Percentiles rank a stretch among this genome's conserved stretches.
Conservation (phyloP, 2,797 vertebrate species). For the Lepus townsendii region DNA sequence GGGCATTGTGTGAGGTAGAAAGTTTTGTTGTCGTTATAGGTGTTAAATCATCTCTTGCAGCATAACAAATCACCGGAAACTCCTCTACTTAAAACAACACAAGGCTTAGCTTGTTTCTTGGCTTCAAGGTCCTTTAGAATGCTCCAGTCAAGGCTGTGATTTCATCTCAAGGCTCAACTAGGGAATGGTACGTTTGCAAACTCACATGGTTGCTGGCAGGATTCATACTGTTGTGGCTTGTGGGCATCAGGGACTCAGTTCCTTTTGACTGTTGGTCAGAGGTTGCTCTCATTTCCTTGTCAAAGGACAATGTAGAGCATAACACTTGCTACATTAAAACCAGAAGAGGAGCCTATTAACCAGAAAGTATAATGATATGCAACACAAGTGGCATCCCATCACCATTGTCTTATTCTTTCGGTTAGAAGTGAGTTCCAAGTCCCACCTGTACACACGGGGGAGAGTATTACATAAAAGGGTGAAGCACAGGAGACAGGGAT, state of each 20-base stretch:
- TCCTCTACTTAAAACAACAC: background rate
- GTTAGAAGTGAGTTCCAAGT: background rate
- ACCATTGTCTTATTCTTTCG: background rate
- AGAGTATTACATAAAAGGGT: background rate
- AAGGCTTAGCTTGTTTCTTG: background rate
- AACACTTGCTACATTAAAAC: background rate
- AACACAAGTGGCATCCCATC: background rate
- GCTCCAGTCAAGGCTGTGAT: too few species aligned
- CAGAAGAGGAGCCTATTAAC: background rate
- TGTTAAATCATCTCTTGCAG: background rate
- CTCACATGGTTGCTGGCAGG: background rate
- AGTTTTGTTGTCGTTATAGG: background rate
- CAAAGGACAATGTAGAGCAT: background rate
- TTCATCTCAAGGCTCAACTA: background rate
- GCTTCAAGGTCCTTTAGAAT: background rate
- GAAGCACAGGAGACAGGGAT: background rate
- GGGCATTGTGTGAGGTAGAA: background rate
- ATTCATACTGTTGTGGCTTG: background rate
- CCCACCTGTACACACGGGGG: background rate
- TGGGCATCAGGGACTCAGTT: background rate
- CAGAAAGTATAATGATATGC: background rate
- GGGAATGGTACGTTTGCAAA: background rate
- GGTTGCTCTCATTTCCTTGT: background rate
- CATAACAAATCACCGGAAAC: background rate
- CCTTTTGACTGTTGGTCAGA: background rate